A percentile compares a stretch with the other conserved stretches of the same genome.
phyloP scores from a whole-genome alignment of 1,140 invertebrate species.

The Penaeus vannamei region DNA sequence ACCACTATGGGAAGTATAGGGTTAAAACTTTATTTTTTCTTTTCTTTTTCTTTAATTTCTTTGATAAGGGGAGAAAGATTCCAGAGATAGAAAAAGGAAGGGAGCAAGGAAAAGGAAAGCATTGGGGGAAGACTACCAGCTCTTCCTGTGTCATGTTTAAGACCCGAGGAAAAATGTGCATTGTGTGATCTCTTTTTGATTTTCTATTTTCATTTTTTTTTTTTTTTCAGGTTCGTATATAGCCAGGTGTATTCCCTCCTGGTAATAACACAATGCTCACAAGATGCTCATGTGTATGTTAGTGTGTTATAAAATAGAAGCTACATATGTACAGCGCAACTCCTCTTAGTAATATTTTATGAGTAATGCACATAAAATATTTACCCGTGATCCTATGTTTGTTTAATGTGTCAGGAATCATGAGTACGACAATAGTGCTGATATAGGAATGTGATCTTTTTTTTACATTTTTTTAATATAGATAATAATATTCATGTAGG shows the following conservation, averaged over 20 bases:
- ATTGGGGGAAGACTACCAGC: constrained; percentile 44
- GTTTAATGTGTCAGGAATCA: constrained; percentile 62
- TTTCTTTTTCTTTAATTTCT: no score
- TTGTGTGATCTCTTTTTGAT: constrained; percentile 42
- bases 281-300: constrained; percentile 57
- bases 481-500: no score
- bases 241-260: constrained; percentile 57
- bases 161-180: constrained; percentile 52
- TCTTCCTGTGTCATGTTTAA: constrained; percentile 50
- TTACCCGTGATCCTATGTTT: constrained; percentile 47
- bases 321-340: constrained; percentile 62
- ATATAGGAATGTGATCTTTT: constrained; percentile 56
- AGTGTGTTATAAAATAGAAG: constrained; percentile 60
- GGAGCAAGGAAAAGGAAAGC: background rate
- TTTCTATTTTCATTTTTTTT: background rate
- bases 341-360: constrained; percentile 61
- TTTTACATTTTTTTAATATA: no score
- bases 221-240: constrained; percentile 44
- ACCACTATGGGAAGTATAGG: no score
- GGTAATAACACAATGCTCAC: constrained; percentile 62
- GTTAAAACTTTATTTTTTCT: no score
- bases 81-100: background rate
- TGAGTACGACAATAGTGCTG: constrained; percentile 58
- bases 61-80: no score
- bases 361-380: constrained; percentile 49